Evolutionary conservation across 2,113 vertebrate genomes (phyloP), one percentile per base, ranked within the genome.

Genomic region (Marcusenius ussheri): DNA sequence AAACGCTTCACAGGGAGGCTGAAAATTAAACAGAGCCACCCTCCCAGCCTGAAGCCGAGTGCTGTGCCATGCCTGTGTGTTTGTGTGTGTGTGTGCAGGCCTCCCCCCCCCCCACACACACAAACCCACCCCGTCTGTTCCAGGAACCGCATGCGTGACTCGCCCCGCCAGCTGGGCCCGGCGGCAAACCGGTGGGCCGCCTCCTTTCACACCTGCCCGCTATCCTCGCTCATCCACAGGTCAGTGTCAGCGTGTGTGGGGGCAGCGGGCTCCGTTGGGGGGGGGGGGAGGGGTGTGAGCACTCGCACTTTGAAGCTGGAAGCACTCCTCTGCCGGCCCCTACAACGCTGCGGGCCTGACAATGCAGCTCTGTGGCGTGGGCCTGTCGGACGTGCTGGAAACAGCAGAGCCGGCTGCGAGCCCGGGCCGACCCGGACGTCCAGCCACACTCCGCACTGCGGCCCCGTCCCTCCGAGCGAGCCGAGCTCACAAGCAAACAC

Each of bases 1-100:
- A 92, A 94, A 56, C 50, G 49, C 93, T 94, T 95, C 94, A 95
- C 93, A 91, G 94, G 94, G 92, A 95, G 93, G 93, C 93, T 95
- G 95, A 93, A 95, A 96, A 96, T 96, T 95, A 96, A 96, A 95
- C 94, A 89, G 95, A 93, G 95, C 93, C 93, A 95, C 95, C 95
- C 94, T 92, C 94, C 93, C 83, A 94, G 93, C 91, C 93, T 93
- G 93, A 93, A 92, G 93, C 92, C 91, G 39, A 91, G 70, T 88
- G 77, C 45, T 87, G 91, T 91, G 90, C 89, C 91, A 87, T 84
- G 80, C 84, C 53, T 74, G 88, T 46, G 49, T 53, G 58, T 56
- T 4, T 85, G 17, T 83, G 77, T 83, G 53, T 53, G 83, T 47
- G 80, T 83, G 77, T 19, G 6, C 1, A 83, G 77, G 24, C 47